Evolutionary conservation across 2,113 vertebrate genomes (phyloP).

Genomic region (Pollachius pollachius): DNA sequence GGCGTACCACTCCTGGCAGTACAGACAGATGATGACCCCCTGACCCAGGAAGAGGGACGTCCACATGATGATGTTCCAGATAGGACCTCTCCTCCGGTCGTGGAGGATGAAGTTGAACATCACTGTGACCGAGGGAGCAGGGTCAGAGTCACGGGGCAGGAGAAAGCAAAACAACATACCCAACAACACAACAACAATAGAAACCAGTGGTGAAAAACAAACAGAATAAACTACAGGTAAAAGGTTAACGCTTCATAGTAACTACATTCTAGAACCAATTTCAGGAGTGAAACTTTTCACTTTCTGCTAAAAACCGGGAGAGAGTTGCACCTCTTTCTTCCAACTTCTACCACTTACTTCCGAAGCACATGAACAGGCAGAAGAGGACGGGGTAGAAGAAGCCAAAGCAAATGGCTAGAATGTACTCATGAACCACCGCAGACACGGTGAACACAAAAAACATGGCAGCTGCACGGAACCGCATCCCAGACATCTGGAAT

Average conservation of each 20-base stretch:
- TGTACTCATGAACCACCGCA: conserved; percentile 89
- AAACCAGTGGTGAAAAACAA: too few species aligned
- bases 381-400: conserved; percentile 96
- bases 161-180: too few species aligned
- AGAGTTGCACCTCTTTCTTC: too few species aligned
- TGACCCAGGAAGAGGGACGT: conserved; percentile 89
- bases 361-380: conserved; percentile 90
- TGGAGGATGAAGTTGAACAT: conserved; percentile 94
- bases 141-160: not conserved
- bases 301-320: too few species aligned
- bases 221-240: too few species aligned
- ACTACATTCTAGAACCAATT: too few species aligned
- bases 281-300: too few species aligned
- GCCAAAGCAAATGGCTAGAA: conserved; percentile 84
- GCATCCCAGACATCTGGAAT: conserved; percentile 84
- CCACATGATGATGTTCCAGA: conserved; percentile 98
- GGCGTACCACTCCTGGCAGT: conserved; percentile 97
- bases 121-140: conserved; percentile 69
- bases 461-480: conserved; percentile 85
- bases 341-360: conserved; percentile 80
- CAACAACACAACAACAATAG: too few species aligned
- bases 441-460: conserved; percentile 88
- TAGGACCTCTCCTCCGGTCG: conserved; percentile 87
- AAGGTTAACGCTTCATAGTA: too few species aligned
- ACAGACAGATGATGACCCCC: conserved; percentile 89